Evolutionary conservation across 2,888 invertebrate genomes (phyloP), one percentile per base, ranked within the genome.

Genomic region (Aquatica leii): DNA sequence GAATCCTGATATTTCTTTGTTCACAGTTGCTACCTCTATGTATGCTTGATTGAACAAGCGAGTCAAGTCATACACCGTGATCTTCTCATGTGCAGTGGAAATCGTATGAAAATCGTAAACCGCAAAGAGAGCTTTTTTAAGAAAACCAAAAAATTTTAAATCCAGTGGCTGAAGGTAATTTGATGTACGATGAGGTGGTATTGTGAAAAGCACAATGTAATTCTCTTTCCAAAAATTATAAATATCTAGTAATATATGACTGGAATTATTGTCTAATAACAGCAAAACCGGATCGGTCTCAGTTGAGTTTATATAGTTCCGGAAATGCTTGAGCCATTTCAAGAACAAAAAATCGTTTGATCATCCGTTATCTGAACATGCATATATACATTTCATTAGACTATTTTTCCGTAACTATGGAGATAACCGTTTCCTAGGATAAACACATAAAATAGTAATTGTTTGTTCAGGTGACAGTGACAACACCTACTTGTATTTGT

Each of bases 1-100:
- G 24, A 55, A 55, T 1, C 55, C 43, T 40, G 55, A 55, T 1
- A 43, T 21, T 21, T 21, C 55, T 11, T 55, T 21, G 31, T 55
- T 43, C 55, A 55, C 43, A 2, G 43, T 55, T 1, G 55, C 41
- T 4, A 31, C 12, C 14, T 52, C 35, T 5, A 52, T 18, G 15
- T 5, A 52, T 2, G 37, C 34, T 5, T 52, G 34, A 9, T 52
- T 52, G 18, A 52, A 52, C 11, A 52, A 14, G 15, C 14, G 15
- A 52, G 52, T 35, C 18, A 52, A 18, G 17, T 52, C 52, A 2
- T 2, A n/a, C 1, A 46, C 3, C 4, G 20, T 20, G 1, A 46
- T 46, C 11, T 46, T 46, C 17, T 46, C 46, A 1, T 46, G 5
- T 9, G 3, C 18, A n/a, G 8, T n/a, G 4, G 4, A 18, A 4